Conservation (phyloP, 2,113 vertebrate species). For the Osmerus mordax region DNA sequence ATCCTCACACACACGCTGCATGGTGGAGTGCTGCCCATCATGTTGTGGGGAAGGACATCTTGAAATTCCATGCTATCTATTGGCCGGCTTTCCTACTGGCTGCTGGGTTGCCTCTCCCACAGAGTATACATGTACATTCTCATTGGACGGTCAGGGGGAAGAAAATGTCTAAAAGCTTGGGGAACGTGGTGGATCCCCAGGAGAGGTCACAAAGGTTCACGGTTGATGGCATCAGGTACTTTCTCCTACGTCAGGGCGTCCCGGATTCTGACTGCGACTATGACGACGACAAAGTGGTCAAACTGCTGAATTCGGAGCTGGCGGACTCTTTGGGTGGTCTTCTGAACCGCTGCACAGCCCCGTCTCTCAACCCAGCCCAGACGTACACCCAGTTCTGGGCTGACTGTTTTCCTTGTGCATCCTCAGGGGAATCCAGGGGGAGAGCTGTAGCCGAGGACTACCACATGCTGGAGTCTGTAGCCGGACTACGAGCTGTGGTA, state of each 20-base stretch:
- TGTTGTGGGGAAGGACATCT: conserved; percentile 92
- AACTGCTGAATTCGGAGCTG: conserved; percentile 87
- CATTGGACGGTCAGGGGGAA: conserved; percentile 91
- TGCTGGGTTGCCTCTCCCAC: conserved; percentile 78
- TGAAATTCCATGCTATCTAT: conserved; percentile 92
- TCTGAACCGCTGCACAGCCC: conserved; percentile 86
- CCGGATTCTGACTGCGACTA: conserved; percentile 89
- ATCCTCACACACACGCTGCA: conserved; percentile 69
- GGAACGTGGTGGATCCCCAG: conserved; percentile 85
- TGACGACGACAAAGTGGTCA: conserved; percentile 81
- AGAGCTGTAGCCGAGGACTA: conserved; percentile 77
- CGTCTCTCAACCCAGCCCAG: conserved; percentile 82
- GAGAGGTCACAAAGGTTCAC: conserved; percentile 73
- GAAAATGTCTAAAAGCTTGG: conserved; percentile 98
- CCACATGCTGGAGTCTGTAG: conserved; percentile 71
- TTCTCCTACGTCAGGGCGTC: conserved; percentile 89
- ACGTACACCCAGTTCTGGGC: conserved; percentile 77
- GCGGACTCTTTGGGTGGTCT: conserved; percentile 89
- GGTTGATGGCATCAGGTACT: conserved; percentile 88
- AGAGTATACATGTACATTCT: conserved; percentile 84
- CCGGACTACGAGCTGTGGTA: conserved; percentile 72
- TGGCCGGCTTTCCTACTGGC: conserved; percentile 93
- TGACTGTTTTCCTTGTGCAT: conserved; percentile 71
- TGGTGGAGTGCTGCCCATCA: conserved; percentile 82
- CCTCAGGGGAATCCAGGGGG: neutral